Evolutionary conservation across 2,888 invertebrate species (phyloP).

Genomic region (Smittia aterrima): DNA sequence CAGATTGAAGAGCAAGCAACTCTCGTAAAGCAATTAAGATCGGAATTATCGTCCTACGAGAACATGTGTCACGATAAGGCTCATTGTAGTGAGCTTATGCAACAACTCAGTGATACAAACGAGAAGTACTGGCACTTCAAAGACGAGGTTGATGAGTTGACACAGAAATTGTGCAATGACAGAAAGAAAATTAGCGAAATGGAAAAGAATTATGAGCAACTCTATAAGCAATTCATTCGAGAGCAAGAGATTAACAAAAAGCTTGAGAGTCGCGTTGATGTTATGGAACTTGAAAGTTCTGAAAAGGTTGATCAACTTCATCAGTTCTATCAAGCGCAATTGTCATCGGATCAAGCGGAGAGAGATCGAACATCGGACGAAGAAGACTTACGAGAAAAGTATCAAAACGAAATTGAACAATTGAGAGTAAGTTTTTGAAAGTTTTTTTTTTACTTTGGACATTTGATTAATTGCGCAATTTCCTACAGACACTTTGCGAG

Average conservation of each 20-base stretch:
- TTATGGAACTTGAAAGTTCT: conserved; percentile 78
- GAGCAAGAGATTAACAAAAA: conserved; percentile 48
- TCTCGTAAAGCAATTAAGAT: conserved; percentile 46
- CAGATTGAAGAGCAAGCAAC: conserved; percentile 48
- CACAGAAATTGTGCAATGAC: conserved; percentile 14
- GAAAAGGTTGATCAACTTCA: conserved; percentile 78
- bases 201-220: conserved; percentile 24
- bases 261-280: conserved; percentile 68
- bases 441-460: background rate
- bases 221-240: conserved; percentile 36
- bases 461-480: conserved; percentile 29
- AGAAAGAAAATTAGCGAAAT: conserved; percentile 23
- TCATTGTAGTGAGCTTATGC: conserved; percentile 25
- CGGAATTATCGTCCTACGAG: conserved; percentile 41
- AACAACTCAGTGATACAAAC: conserved; percentile 26
- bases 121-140: background rate
- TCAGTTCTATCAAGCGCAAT: conserved; percentile 65
- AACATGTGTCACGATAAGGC: conserved; percentile 30
- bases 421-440: conserved; percentile 58
- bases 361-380: conserved; percentile 57
- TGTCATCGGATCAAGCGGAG: conserved; percentile 51
- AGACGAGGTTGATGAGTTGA: conserved; percentile 28
- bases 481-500: conserved; percentile 71
- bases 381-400: conserved; percentile 66
- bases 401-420: conserved; percentile 85